A percentile compares a stretch with the other conserved stretches of the same genome.
Conservation (phyloP, 2,888 invertebrate genomes). For the Poecilobothrus nobilitatus region DNA sequence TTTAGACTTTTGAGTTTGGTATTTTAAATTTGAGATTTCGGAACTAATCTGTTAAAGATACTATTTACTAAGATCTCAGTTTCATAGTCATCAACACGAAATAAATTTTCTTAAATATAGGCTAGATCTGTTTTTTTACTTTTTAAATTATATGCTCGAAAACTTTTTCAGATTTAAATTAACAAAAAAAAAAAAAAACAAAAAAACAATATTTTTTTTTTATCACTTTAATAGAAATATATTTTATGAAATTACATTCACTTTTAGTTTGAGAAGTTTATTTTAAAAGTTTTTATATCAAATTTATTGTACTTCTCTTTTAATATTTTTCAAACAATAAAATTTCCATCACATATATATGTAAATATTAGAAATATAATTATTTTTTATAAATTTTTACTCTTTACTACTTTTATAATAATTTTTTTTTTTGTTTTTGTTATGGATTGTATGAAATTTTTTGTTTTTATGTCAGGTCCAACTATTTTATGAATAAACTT, state of each 20-base stretch:
- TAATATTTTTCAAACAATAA: neutral
- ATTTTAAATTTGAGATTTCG: too few species aligned
- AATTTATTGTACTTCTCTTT: neutral
- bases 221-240: conserved; percentile 4
- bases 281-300: neutral
- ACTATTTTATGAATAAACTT: neutral
- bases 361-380: conserved; percentile 1
- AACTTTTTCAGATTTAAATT: too few species aligned
- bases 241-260: neutral
- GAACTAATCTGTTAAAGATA: too few species aligned
- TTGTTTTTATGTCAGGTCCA: neutral
- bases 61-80: too few species aligned
- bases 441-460: neutral
- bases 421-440: neutral
- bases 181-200: too few species aligned
- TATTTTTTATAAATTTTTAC: neutral
- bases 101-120: too few species aligned
- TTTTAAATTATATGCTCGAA: too few species aligned
- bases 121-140: too few species aligned
- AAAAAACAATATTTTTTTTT: neutral
- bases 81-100: too few species aligned
- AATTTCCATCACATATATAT: neutral
- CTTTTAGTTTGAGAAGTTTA: neutral
- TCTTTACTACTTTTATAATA: neutral
- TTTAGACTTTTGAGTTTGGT: too few species aligned